Base-by-base conservation (phyloP, 2,113 vertebrate genomes). In the Marmota monax region DNA sequence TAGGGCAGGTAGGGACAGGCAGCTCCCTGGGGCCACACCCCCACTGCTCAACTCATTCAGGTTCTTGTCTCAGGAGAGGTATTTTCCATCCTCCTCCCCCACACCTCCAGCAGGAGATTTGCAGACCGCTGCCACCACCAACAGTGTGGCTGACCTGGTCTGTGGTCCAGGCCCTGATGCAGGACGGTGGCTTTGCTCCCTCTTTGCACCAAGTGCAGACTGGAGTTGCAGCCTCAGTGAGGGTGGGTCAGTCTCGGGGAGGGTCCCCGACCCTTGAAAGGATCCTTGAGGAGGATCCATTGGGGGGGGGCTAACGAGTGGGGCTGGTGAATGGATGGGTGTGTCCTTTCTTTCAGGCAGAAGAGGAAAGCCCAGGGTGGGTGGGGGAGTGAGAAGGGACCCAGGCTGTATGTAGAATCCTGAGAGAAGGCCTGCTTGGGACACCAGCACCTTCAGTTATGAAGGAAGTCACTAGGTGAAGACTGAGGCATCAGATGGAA, bases 401-500 rank as follows among this genome's bases (percentile, higher is more conserved):
- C 1, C 45, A 45, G 45, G 7, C 45, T 45, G 51, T 45, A 82
- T 53, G 91, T 45, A 61, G 65, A 67, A 94, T 53, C 48, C 11
- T 25, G 16, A 78, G 22, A 45, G 45, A 78, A 27, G 39, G 27
- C 69, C 67, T 37, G 10, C 48, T 76, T 39, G 45, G 56, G 56
- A 67, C 0, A 37, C 2, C 11, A 48, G 51, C 42, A 94, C n/a
- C 20, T 77, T 96, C 94, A 95, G 86, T 69, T 94, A 65, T 67
- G 58, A 95, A 88, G 25, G 82, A 65, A 11, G 96, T 56, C 42
- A 79, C 23, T 92, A 51, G 69, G 72, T 48, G 61, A 94, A 95
- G 34, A 42, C 22, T 45, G 56, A 14, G 53, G 63, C 32, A n/a
- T 34, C 56, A 79, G 53, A 51, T 29, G 70, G 87, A 82, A 90